Base-by-base conservation (phyloP, 2,888 invertebrate genomes). In the Eristalinus sepulchralis region DNA sequence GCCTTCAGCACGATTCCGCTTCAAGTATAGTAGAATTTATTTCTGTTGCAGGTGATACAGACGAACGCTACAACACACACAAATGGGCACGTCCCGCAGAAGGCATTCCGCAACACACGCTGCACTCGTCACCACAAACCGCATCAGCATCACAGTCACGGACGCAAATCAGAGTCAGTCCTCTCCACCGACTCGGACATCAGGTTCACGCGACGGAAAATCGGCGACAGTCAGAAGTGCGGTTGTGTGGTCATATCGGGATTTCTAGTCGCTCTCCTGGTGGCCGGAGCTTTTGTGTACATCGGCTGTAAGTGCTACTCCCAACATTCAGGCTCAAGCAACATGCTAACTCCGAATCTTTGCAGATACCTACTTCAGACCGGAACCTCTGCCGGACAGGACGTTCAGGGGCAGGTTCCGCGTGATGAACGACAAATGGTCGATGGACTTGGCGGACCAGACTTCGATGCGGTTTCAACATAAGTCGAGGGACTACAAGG, bases 151-250 rank as follows among this genome's bases (percentile, higher is more conserved):
- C 89, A 90, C 87, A 89, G 89, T 79, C 88, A 88, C 53, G 88
- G 90, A 13, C 89, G 92, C 77, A 92, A 92, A 88, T 95, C 97
- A 53, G 96, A 96, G 92, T 97, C 97, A 39, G 96, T 97, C 80
- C 93, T 97, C 89, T 97, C 97, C 0, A 96, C 97, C 88, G 97
- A 97, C 94, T 97, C 97, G 89, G 97, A 97, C 93, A 97, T 97
- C 91, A 94, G 97, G 89, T 97, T 97, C 93, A 97, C 97, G 17
- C 94, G 97, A 72, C 95, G 96, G 90, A 97, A 97, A 93, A 94
- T 97, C 89, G 96, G 96, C 88, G 95, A 97, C 75, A 96, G 97
- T 89, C 96, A 97, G 92, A 95, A 96, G 90, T 97, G 97, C 89
- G 97, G 97, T 90, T 97, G 97, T 92, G 97, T 96, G 89, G 96